Evolutionary conservation across 2,113 vertebrate genomes (phyloP).

Genomic region (Salvelinus fontinalis): DNA sequence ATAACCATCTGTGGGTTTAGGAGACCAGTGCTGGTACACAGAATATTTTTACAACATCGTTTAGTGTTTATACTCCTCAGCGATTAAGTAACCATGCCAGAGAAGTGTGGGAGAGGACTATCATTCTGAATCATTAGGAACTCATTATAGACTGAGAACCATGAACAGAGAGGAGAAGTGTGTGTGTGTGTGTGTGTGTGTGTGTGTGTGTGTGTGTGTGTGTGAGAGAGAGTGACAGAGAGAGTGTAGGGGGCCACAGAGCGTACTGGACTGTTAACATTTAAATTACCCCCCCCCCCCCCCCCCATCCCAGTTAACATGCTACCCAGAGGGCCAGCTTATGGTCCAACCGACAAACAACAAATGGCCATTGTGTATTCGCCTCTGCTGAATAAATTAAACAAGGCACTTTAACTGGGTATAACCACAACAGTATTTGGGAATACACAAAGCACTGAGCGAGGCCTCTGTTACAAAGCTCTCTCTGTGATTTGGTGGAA

Average conservation of each 20-base stretch:
- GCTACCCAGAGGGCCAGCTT: slow-evolving; percentile 2
- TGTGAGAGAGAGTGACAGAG: neutral
- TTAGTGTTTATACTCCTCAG: slow-evolving; percentile 10
- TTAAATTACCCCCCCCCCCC: slow-evolving; percentile 47
- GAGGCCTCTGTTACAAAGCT: slow-evolving; percentile 63
- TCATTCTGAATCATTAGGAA: slow-evolving; percentile 49
- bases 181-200: no score
- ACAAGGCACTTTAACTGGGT: slow-evolving; percentile 40
- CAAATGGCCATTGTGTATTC: slow-evolving; percentile 45
- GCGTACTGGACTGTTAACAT: slow-evolving; percentile 60
- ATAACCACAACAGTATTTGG: slow-evolving; percentile 50
- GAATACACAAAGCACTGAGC: slow-evolving; percentile 32
- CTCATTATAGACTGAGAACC: slow-evolving; percentile 42
- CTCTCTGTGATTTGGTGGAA: slow-evolving; percentile 62
- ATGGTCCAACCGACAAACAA: slow-evolving; percentile 42
- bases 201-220: neutral
- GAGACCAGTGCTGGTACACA: neutral
- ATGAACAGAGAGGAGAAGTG: slow-evolving; percentile 6
- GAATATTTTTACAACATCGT: slow-evolving; percentile 21
- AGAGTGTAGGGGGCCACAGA: neutral
- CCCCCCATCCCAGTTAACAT: neutral
- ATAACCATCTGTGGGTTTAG: slow-evolving; percentile 15
- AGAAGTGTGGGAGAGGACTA: slow-evolving; percentile 24
- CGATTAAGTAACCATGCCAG: slow-evolving; percentile 31
- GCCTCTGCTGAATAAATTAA: slow-evolving; percentile 52